Evolutionary conservation across 2,797 vertebrate species (phyloP).

Genomic region (Anguilla obscura): DNA sequence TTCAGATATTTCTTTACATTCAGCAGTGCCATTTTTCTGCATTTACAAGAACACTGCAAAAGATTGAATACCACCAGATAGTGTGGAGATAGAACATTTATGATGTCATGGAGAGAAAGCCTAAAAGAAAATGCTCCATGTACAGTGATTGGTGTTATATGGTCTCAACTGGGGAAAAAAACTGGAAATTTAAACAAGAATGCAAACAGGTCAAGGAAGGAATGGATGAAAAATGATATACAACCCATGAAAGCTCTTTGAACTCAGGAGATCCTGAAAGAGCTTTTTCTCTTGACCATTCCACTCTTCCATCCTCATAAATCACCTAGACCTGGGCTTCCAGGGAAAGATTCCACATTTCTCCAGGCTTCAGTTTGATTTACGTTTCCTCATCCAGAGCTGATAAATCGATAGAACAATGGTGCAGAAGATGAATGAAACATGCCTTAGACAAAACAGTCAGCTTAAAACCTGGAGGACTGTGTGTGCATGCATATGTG

Average conservation of each 20-base stretch:
- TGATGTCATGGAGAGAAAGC: not conserved
- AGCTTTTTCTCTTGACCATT: constrained; percentile 1
- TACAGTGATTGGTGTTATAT: not conserved
- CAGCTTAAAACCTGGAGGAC: no score
- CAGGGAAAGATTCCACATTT: not conserved
- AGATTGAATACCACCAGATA: not conserved
- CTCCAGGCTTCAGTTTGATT: not conserved
- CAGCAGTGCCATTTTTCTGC: not conserved
- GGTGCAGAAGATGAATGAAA: not conserved
- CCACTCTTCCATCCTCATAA: not conserved
- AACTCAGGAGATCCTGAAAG: not conserved
- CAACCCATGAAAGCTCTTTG: not conserved
- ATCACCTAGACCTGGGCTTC: not conserved
- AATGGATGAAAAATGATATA: not conserved
- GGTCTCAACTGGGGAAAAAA: not conserved
- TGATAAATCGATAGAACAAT: not conserved
- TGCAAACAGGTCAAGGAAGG: not conserved
- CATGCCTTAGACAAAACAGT: not conserved
- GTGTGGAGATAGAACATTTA: not conserved
- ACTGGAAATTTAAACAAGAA: not conserved
- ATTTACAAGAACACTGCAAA: not conserved
- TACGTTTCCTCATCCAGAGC: not conserved
- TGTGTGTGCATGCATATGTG: not conserved
- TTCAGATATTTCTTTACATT: no score
- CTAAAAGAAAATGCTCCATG: not conserved